These are phyloP conservation scores for Pluvianellus socialis DNA, from an alignment of 2,113 vertebrate species.

Conservation along the genomic window DNA sequence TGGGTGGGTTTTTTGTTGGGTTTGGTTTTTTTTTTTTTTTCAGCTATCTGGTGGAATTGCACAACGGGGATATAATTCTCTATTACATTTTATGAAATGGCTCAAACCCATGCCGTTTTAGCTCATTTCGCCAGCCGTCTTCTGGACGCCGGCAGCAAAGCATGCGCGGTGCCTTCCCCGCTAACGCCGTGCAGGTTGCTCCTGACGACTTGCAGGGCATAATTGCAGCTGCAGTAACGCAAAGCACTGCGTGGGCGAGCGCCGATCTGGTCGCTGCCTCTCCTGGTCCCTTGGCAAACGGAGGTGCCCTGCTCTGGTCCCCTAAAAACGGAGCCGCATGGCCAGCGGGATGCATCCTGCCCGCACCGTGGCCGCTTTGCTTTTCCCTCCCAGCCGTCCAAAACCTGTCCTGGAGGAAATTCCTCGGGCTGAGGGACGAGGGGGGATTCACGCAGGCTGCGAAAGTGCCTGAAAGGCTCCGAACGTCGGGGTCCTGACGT, in stretches of 20 bases:
- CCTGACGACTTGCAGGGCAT: background rate
- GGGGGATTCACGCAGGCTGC: rapidly evolving
- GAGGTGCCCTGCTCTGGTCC: background rate
- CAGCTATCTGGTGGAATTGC: background rate
- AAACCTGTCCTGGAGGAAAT: background rate
- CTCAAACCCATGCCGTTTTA: background rate
- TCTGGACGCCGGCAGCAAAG: background rate
- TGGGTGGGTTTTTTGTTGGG: background rate
- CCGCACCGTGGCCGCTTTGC: rapidly evolving
- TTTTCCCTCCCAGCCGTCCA: background rate
- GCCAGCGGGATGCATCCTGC: rapidly evolving
- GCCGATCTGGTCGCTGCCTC: rapidly evolving
- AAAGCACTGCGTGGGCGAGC: rapidly evolving
- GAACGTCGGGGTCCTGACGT: background rate
- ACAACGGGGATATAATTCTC: background rate
- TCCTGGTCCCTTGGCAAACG: background rate
- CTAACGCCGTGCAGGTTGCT: background rate
- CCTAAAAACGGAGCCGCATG: rapidly evolving
- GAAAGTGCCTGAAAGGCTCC: background rate
- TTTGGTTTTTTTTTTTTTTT: too few species aligned
- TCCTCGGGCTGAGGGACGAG: background rate
- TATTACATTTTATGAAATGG: slow-evolving; percentile 11
- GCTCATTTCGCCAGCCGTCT: background rate
- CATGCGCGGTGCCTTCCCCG: background rate
- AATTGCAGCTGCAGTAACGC: background rate